Conservation (phyloP, 2,113 vertebrate genomes). For the Chaetodon auriga region DNA sequence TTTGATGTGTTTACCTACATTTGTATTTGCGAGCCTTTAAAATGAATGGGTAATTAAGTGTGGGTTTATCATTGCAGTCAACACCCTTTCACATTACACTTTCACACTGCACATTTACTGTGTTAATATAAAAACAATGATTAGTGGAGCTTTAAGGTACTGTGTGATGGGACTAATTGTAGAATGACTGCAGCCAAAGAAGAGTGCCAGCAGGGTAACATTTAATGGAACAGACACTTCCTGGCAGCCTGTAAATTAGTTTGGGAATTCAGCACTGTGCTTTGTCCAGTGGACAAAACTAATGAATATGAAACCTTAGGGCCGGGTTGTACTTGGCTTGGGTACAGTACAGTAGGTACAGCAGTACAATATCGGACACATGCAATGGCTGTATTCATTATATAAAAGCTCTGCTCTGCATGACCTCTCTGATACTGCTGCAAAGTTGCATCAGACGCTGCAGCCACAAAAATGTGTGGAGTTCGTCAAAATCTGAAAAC, state of each 20-base stretch:
- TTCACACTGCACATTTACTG: slow-evolving; percentile 6
- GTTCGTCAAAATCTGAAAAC: slow-evolving; percentile 15
- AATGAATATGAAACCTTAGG: slow-evolving; percentile 64
- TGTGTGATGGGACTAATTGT: slow-evolving; percentile 23
- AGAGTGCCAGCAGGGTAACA: slow-evolving; percentile 39
- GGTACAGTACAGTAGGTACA: slow-evolving; percentile 39
- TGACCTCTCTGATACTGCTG: slow-evolving; percentile 34
- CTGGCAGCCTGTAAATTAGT: slow-evolving; percentile 47
- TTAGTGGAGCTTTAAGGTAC: slow-evolving; percentile 8
- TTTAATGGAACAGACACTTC: slow-evolving; percentile 45
- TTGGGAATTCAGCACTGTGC: slow-evolving; percentile 39
- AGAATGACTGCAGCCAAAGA: slow-evolving; percentile 39
- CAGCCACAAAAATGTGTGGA: not conserved
- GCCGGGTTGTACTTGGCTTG: slow-evolving; percentile 50
- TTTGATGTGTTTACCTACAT: not conserved
- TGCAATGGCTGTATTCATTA: slow-evolving; percentile 52
- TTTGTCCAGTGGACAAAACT: slow-evolving; percentile 49
- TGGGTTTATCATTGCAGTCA: not conserved
- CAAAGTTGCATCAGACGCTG: slow-evolving; percentile 29
- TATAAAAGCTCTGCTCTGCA: slow-evolving; percentile 34
- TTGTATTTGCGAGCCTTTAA: not conserved
- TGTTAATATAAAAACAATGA: slow-evolving; percentile 15
- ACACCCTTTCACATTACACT: slow-evolving; percentile 2
- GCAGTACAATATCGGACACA: slow-evolving; percentile 39
- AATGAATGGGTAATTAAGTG: not conserved